Base-by-base conservation (phyloP, 2,113 vertebrate genomes). In the Phasianus colchicus region DNA sequence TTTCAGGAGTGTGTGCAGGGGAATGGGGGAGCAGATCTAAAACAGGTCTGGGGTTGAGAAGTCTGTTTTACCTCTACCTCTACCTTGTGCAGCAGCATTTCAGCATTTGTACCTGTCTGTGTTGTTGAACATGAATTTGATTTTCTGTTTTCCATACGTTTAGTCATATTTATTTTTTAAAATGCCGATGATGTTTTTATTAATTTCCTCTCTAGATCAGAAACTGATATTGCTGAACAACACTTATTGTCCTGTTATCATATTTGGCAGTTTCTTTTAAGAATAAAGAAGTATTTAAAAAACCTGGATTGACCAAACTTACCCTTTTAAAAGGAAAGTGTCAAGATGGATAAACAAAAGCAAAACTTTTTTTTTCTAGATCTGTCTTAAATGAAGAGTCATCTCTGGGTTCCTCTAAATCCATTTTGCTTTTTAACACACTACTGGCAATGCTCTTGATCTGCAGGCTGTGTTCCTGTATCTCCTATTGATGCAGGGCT, bases 281-380 rank as follows among this genome's bases (percentile, higher is more conserved):
- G 90, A 97, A 96, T 96, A 97, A 97, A 97, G 32, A 76, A 74
- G 13, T 72, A 75, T 93, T 94, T 70, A 40, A 95, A 95, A 95
- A 95, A 54, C 36, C 32, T 36, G 48, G 9, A 64, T 72, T 81
- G 87, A 67, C 47, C 82, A 48, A 92, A 86, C 93, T 73, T 65
- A 87, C 45, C 43, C 90, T 91, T 92, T 73, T 70, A 89, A 52
- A 82, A 82, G 57, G 57, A 48, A 5, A 1, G 32, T 72, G 32
- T 81, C 21, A 60, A 48, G 50, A 15, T 40, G 11, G 82, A 63
- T 73, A 48, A 88, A 66, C 6, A 36, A n/a, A 77, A 74, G 36
- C 24, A 60, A 54, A 63, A 27, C 25, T 30, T 76, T 17, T 88
- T 88, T 88, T 77, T 86, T 19, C 32, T 17, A 75, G 65, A 61